A percentile compares a stretch with the other conserved stretches of the same genome.
phyloP scores from a whole-genome alignment of 1,140 invertebrate species.

The Cyrtorhinus lividipennis region DNA sequence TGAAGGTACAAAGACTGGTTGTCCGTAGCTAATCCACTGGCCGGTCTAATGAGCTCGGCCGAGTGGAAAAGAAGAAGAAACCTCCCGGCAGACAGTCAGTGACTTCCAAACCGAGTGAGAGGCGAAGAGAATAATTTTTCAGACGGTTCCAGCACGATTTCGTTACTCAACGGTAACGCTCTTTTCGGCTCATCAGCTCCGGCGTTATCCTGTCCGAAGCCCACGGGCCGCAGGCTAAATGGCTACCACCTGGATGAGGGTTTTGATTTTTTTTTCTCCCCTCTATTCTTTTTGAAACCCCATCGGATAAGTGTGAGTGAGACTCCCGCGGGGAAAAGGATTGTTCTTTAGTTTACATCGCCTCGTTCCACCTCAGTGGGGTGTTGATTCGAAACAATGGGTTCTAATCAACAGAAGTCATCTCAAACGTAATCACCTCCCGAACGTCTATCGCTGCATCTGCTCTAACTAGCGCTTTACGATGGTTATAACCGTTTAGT shows the following conservation, averaged over 20 bases:
- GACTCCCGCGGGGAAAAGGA: no score
- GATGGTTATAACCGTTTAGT: no score
- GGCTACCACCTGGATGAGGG: no score
- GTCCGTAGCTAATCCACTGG: not conserved
- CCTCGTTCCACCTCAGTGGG: not conserved
- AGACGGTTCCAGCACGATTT: not conserved
- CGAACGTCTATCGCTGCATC: no score
- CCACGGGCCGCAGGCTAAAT: not conserved
- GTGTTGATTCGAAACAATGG: not conserved
- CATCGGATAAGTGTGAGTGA: no score
- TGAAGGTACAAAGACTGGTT: not conserved
- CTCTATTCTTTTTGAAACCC: no score
- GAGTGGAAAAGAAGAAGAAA: not conserved
- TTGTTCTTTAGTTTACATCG: not conserved
- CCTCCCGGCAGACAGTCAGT: not conserved
- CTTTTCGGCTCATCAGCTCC: not conserved
- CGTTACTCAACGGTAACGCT: not conserved
- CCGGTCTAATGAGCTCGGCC: not conserved
- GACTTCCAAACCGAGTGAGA: not conserved
- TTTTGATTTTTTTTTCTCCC: no score
- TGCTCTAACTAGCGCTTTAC: no score
- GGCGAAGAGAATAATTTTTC: not conserved
- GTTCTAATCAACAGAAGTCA: not conserved
- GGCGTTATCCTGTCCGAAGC: not conserved
- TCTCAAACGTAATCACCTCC: not conserved